Percentiles rank a stretch among this genome's conserved stretches.
phyloP scores from a whole-genome alignment of 2,888 invertebrate genomes.

The Gryllus longicercus region DNA sequence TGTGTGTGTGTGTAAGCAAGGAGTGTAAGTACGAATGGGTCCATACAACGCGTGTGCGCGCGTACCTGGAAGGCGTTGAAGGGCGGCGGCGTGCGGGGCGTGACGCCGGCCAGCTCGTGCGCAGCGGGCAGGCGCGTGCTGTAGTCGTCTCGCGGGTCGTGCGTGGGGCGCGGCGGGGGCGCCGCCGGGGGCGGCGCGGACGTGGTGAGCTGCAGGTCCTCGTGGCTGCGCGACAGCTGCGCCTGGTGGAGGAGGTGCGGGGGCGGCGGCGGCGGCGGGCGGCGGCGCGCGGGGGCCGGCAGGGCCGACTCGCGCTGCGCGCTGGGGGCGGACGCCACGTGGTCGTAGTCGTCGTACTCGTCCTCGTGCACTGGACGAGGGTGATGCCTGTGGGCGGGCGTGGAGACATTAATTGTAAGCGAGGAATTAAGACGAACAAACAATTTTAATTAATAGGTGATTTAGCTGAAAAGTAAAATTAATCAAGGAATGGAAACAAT shows the following conservation, averaged over 20 bases:
- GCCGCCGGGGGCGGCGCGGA: neutral
- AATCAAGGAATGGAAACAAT: no score
- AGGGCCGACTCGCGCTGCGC: neutral
- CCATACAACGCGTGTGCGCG: no score
- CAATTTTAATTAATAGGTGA: no score
- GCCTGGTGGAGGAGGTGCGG: neutral
- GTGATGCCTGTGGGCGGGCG: no score
- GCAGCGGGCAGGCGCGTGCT: neutral
- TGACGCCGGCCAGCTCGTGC: neutral
- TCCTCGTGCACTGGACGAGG: neutral
- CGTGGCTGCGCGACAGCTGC: no score
- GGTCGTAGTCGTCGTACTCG: neutral
- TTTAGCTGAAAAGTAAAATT: no score
- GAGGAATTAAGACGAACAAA: no score
- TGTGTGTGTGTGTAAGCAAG: no score
- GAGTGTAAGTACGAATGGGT: no score
- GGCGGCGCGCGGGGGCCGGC: neutral
- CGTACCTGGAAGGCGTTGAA: no score
- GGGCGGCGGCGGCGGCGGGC: neutral
- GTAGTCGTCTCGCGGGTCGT: neutral
- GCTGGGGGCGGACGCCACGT: neutral
- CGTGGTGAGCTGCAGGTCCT: neutral
- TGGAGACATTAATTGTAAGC: no score
- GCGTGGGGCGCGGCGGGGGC: neutral
- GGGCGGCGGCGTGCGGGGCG: neutral